Conservation (phyloP, 2,797 vertebrate genomes). For the Paedocypris micromegethes region DNA sequence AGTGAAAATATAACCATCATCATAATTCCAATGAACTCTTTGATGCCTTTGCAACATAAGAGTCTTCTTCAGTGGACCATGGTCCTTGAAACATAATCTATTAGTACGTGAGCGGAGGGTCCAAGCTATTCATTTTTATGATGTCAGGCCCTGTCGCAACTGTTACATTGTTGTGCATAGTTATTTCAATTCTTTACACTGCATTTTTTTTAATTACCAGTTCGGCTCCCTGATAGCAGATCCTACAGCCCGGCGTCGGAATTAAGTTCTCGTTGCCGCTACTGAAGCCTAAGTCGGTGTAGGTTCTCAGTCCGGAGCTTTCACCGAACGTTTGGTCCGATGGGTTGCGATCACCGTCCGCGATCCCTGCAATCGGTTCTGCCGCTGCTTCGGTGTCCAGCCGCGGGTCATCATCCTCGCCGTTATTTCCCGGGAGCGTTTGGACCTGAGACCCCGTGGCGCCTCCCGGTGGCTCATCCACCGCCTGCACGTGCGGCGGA, state of each 20-base stretch:
- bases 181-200: too few relatives aligned
- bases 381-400: slow-evolving; percentile 4
- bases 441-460: slow-evolving; percentile 50
- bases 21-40: too few relatives aligned
- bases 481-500: slow-evolving; percentile 47
- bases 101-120: too few relatives aligned
- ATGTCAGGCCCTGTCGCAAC: too few relatives aligned
- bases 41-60: too few relatives aligned
- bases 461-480: slow-evolving; percentile 48
- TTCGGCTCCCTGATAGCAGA: slow-evolving; percentile 89
- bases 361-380: slow-evolving; percentile 21
- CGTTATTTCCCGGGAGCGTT: slow-evolving; percentile 36
- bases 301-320: slow-evolving; percentile 23
- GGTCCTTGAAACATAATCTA: too few relatives aligned
- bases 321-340: background rate
- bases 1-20: too few relatives aligned
- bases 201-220: slow-evolving; percentile 63
- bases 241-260: slow-evolving; percentile 84
- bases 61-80: too few relatives aligned
- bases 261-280: slow-evolving; percentile 80
- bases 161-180: too few relatives aligned
- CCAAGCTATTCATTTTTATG: too few relatives aligned
- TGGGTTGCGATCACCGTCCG: slow-evolving; percentile 7
- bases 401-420: slow-evolving; percentile 20
- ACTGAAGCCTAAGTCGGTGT: slow-evolving; percentile 64